A percentile compares a stretch with the other conserved stretches of the same genome.
phyloP scores from a whole-genome alignment of 2,797 vertebrate genomes.

The Clamator glandarius region DNA sequence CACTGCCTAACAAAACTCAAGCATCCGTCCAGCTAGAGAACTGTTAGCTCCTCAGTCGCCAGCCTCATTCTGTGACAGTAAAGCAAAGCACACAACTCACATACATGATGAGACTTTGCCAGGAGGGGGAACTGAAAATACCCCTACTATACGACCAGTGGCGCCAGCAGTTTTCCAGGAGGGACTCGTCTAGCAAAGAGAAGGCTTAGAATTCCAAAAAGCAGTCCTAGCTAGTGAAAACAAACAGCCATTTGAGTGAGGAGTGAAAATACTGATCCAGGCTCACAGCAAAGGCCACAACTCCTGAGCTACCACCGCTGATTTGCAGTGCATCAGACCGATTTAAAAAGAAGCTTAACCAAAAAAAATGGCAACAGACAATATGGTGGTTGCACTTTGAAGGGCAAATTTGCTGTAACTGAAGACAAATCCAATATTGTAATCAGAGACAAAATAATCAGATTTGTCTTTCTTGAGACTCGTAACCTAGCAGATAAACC shows the following conservation, averaged over 20 bases:
- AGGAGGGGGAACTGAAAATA: neutral
- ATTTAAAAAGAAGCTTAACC: neutral
- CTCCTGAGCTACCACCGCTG: neutral
- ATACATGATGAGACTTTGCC: neutral
- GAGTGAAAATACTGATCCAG: neutral
- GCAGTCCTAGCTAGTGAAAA: neutral
- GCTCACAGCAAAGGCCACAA: neutral
- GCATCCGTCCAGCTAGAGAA: neutral
- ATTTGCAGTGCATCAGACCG: neutral
- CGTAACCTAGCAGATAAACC: neutral
- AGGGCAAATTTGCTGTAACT: neutral
- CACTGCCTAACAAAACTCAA: neutral
- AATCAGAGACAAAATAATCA: neutral
- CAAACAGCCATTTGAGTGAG: neutral
- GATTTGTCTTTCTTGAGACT: neutral
- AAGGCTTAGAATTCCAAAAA: neutral
- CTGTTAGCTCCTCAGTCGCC: neutral
- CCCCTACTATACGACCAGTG: accelerated
- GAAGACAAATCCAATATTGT: neutral
- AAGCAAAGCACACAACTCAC: neutral
- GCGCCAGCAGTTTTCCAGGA: neutral
- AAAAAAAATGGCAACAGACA: neutral
- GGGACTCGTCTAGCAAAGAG: neutral
- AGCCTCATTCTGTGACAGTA: neutral
- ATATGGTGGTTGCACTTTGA: neutral